Evolutionary conservation across 92 coral and sea anemone genomes (phyloP).

Genomic region (Anthopleura xanthogrammica): DNA sequence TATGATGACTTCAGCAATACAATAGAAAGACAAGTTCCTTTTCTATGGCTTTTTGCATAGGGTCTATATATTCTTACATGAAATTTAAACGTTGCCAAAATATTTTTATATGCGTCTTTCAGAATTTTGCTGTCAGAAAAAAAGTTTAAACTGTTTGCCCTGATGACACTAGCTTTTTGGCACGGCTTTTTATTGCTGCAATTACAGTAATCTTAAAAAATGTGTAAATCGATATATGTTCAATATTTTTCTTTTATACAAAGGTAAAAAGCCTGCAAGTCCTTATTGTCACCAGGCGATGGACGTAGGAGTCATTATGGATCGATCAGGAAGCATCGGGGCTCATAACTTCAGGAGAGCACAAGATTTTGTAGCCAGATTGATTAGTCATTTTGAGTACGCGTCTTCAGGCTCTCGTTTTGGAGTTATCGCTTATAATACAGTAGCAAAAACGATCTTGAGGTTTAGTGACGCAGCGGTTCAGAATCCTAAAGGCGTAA

Average conservation of each 20-base stretch:
- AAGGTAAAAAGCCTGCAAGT: constrained; percentile 22
- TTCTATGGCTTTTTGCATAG: too few species aligned
- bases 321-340: constrained; percentile 71
- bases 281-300: constrained; percentile 61
- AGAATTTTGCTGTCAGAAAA: too few species aligned
- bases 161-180: too few species aligned
- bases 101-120: too few species aligned
- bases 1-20: too few species aligned
- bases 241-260: too few species aligned
- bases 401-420: constrained; percentile 61
- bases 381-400: constrained; percentile 63
- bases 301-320: constrained; percentile 83
- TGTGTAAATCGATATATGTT: neutral
- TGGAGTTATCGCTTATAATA: constrained; percentile 57
- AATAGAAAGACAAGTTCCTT: too few species aligned
- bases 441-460: constrained; percentile 22
- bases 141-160: too few species aligned
- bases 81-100: too few species aligned
- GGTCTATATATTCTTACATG: too few species aligned
- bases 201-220: neutral
- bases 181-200: too few species aligned
- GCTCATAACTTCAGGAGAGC: constrained; percentile 50
- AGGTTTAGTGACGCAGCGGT: constrained; percentile 22
- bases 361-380: constrained; percentile 54
- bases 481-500: constrained; percentile 27